Conservation (phyloP, 2,113 vertebrate genomes). For the Prunella himalayana region DNA sequence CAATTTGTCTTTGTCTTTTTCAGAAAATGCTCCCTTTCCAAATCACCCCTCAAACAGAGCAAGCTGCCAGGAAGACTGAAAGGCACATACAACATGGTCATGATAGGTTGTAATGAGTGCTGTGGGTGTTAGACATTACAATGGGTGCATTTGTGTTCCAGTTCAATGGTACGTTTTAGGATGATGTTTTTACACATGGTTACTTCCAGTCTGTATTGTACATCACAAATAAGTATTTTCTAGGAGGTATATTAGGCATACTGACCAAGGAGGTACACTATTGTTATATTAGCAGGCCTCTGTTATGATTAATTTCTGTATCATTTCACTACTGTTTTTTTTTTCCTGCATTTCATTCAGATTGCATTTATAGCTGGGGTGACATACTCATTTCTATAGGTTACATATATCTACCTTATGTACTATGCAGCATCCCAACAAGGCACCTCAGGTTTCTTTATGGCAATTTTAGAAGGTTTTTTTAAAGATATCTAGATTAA, state of each 20-base stretch:
- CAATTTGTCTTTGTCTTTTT: constrained; percentile 25
- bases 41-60: background rate
- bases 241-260: background rate
- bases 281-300: background rate
- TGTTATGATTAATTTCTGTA: background rate
- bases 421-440: background rate
- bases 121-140: background rate
- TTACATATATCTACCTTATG: background rate
- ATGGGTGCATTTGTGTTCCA: background rate
- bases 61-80: constrained; percentile 8
- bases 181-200: background rate
- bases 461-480: background rate
- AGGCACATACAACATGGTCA: background rate
- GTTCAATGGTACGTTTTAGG: background rate
- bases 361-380: background rate
- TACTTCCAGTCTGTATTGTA: background rate
- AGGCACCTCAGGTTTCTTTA: background rate
- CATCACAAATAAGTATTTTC: background rate
- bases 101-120: background rate
- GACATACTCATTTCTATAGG: background rate
- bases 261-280: background rate
- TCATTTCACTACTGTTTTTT: background rate
- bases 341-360: background rate
- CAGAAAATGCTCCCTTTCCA: background rate
- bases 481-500: background rate